phyloP scores from a whole-genome alignment of 92 coral and sea anemone genomes.

The Porites rus region DNA sequence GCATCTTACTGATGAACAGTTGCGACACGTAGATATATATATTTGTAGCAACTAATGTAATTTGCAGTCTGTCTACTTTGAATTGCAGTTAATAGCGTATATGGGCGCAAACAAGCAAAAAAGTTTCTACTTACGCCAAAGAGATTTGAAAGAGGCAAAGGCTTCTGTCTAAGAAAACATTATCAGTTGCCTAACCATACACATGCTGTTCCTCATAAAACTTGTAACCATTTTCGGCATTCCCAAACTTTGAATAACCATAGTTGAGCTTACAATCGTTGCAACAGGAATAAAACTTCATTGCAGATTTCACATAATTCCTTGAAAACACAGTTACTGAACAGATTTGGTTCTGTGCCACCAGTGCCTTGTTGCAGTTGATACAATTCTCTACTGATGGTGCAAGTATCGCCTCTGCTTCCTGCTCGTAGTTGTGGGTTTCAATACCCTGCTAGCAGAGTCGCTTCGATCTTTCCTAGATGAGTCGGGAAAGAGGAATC shows the following conservation, averaged over 20 bases:
- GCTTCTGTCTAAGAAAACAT: conserved; percentile 22
- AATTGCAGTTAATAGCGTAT: too few relatives aligned
- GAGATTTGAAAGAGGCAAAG: conserved; percentile 39
- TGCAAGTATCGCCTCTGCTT: neutral
- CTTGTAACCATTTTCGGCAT: neutral
- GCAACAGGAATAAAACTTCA: conserved; percentile 29
- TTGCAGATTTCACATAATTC: conserved; percentile 6
- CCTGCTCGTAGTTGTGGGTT: neutral
- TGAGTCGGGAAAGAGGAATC: too few relatives aligned
- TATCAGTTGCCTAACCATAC: conserved; percentile 34
- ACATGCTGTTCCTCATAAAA: conserved; percentile 30
- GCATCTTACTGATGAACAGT: too few relatives aligned
- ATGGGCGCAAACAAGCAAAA: too few relatives aligned
- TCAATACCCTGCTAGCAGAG: too few relatives aligned
- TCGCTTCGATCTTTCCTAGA: too few relatives aligned
- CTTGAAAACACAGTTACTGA: neutral
- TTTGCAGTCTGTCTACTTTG: too few relatives aligned
- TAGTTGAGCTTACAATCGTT: conserved; percentile 3
- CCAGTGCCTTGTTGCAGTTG: neutral
- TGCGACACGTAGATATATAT: too few relatives aligned
- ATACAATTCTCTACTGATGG: neutral
- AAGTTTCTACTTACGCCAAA: conserved; percentile 30
- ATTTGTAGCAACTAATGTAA: too few relatives aligned
- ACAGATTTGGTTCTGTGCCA: neutral
- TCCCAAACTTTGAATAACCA: neutral